phyloP scores from a whole-genome alignment of 2,113 vertebrate genomes.

The Saimiri boliviensis region DNA sequence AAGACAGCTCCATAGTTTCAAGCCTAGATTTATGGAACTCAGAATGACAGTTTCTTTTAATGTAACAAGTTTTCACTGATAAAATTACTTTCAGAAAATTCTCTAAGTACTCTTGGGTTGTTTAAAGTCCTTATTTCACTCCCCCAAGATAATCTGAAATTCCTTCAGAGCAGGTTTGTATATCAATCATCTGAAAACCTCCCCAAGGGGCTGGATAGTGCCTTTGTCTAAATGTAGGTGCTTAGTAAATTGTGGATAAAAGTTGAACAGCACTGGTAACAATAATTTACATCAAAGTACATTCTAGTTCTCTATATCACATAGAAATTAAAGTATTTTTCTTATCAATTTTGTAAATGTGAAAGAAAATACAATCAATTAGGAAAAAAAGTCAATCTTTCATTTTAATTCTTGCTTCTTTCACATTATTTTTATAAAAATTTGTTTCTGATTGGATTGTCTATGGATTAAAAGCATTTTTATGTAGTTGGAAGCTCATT shows the following conservation, averaged over 20 bases:
- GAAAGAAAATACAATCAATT: neutral
- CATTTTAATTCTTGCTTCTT: slow-evolving; percentile 18
- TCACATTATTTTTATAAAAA: neutral
- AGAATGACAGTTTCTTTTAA: neutral
- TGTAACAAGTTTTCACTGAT: neutral
- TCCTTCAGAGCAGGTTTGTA: neutral
- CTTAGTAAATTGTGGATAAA: slow-evolving; percentile 32
- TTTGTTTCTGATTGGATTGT: neutral
- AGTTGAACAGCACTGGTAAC: neutral
- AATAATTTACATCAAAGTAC: slow-evolving; percentile 35
- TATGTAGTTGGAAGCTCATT: neutral
- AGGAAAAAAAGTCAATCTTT: neutral
- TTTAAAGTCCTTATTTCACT: neutral
- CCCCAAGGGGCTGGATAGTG: neutral
- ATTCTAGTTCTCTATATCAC: neutral
- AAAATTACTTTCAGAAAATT: neutral
- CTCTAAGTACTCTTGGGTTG: neutral
- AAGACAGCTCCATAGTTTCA: neutral
- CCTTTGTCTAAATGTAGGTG: neutral
- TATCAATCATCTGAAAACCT: neutral
- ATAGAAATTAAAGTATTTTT: neutral
- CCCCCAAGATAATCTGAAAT: neutral
- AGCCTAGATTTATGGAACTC: neutral
- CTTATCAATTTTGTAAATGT: neutral
- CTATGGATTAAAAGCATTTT: neutral